Percentiles rank a stretch among this genome's conserved stretches.
phyloP scores from a whole-genome alignment of 2,888 invertebrate species.

The Chaetogeoica ovagalla region DNA sequence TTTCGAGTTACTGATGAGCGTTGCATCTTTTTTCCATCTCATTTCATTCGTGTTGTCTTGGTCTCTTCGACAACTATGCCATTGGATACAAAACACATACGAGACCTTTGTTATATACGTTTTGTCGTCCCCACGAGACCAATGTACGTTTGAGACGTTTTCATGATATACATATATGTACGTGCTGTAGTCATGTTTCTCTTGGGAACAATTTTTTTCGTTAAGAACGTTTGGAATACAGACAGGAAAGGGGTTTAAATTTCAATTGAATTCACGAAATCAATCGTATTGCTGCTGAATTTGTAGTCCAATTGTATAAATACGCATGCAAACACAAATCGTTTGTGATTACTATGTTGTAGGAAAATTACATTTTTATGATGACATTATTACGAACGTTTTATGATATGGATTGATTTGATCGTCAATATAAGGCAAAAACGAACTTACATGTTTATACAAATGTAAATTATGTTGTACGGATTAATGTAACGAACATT shows the following conservation, averaged over 20 bases:
- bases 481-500: too few species aligned
- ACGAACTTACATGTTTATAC: too few species aligned
- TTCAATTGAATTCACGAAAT: background rate
- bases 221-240: background rate
- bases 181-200: background rate
- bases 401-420: background rate
- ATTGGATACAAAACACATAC: background rate
- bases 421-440: background rate
- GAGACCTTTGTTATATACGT: conserved; percentile 3
- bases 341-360: background rate
- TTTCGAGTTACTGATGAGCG: background rate
- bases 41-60: background rate
- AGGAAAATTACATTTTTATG: background rate
- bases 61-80: background rate
- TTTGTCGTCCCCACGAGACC: background rate
- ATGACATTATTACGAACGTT: background rate
- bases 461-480: too few species aligned
- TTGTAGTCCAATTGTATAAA: background rate
- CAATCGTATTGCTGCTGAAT: background rate
- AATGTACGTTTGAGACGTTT: background rate
- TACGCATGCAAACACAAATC: background rate
- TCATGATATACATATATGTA: background rate
- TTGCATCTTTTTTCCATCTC: background rate
- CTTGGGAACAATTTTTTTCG: conserved; percentile 11
- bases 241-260: background rate